Base-by-base conservation (phyloP, 2,797 vertebrate genomes). In the Nannoperca obscura region DNA sequence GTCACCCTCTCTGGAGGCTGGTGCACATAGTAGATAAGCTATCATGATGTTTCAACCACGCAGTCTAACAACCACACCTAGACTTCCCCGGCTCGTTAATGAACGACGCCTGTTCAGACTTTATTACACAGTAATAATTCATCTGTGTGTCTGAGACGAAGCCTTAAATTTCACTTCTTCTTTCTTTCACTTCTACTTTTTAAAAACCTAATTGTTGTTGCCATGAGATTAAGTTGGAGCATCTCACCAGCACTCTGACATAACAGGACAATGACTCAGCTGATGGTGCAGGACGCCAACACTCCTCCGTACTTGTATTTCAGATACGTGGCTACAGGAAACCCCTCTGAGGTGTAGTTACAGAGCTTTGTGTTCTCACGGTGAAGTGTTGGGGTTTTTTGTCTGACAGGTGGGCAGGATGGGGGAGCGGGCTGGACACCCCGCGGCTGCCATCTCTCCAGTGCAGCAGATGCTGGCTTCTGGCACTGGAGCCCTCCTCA, bases 391-490 rank as follows among this genome's bases (percentile, higher is more conserved):
- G 3, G 67, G 3, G 71, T 44, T 22, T n/a, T 49, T 55, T 50
- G 6, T 70, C 38, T 85, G 88, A 71, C 92, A 96, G 96, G 90
- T 86, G 74, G 77, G 54, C 92, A 71, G 79, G 91, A 99, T 99
- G 97, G 95, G 91, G 7, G 96, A 97, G 72, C 92, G 92, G 86
- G 46, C 55, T 0, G n/a, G n/a, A n/a, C n/a, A n/a, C 62, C 50
- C 90, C 0, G 87, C 83, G 42, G 89, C 89, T 82, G 94, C 93
- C 78, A 98, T 99, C 76, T 97, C 97, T n/a, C 97, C 96, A 0
- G 79, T 97, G 91, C 98, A 99, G 89, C 98, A 99, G 91, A 97
- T 99, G 96, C 85, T 99, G 96, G 97, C 97, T 13, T 99, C 98
- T 0, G 96, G 98, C 60, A 95, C 96, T 0, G 98, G 98, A 9